Base-by-base conservation (phyloP, 1,140 invertebrate genomes). In the Hyposmocoma kahamanoa region DNA sequence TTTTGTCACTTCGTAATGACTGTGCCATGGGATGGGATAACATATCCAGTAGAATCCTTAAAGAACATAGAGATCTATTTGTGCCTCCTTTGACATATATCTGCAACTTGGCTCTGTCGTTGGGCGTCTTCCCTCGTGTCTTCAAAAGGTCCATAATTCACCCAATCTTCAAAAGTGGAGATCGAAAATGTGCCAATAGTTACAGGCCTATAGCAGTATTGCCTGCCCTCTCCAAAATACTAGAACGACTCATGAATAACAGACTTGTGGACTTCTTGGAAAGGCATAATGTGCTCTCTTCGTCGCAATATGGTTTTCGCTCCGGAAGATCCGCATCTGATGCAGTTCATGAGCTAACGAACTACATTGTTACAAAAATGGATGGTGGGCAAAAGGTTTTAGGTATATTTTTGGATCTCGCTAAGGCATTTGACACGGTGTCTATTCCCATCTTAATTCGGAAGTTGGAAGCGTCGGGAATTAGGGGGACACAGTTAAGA, bases 11-110 rank as follows among this genome's bases (percentile, higher is more conserved):
- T 10, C 34, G 34, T 10, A 36, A 15, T 36, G 34, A 36, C 34
- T 36, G 34, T 15, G 34, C 34, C 13, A 15, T 36, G 34, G 34
- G 34, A 36, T 36, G 34, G 34, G 34, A 36, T 36, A 36, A 15
- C 4, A 36, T 36, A 5, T 15, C 34, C 5, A 15, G 8, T 36
- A 36, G 8, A 6, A 5, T 36, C 15, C 34, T 36, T 10, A 36
- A 36, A 36, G 5, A 8, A 15, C 15, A 36, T 15, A 6, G 5
- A 5, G 6, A 9, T 6, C 5, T 10, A 15, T 4, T 36, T 8
- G 34, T 36, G 15, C 8, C 8, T 5, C 34, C 6, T 5, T 5
- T 36, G 15, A 36, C 34, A 10, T 36, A 36, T 15, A 36, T 36
- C 6, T 36, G 8, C 15, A 36, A 36, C 15, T 15, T 36, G 6